Evolutionary conservation across 2,888 invertebrate genomes (phyloP).

Genomic region (Ptycholaimellus sp.): DNA sequence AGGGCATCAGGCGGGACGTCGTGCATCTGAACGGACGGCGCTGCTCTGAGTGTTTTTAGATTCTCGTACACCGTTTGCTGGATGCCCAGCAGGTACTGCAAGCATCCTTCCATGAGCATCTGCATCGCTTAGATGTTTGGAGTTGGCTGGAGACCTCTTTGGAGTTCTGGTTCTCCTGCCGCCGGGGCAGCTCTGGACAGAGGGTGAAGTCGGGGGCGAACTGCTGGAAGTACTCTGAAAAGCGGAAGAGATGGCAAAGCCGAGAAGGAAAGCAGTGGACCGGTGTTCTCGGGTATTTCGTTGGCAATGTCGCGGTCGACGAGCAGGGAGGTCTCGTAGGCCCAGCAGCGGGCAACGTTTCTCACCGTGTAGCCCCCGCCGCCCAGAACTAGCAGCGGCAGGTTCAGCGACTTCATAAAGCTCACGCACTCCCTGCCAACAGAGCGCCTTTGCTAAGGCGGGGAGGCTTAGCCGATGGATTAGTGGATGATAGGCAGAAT

Average conservation of each 20-base stretch:
- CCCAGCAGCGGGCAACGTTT: conserved; percentile 96
- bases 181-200: conserved; percentile 65
- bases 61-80: conserved; percentile 65
- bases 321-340: conserved; percentile 79
- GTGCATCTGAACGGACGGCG: conserved; percentile 71
- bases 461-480: not conserved
- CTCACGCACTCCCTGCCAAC: conserved; percentile 58
- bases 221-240: conserved; percentile 65
- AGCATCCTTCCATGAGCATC: conserved; percentile 1
- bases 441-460: not conserved
- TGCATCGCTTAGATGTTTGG: conserved; percentile 5
- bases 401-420: conserved; percentile 67
- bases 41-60: conserved; percentile 69
- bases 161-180: conserved; percentile 69
- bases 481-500: no score
- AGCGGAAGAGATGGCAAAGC: not conserved
- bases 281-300: conserved; percentile 46
- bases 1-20: no score
- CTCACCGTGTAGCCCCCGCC: conserved; percentile 66
- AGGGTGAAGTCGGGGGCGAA: conserved; percentile 88
- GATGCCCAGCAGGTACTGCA: conserved; percentile 64
- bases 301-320: conserved; percentile 69
- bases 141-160: no score
- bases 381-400: conserved; percentile 69
- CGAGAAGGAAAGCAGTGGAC: conserved; percentile 8